Conservation (phyloP, 2,888 invertebrate genomes). For the Mimas tiliae region DNA sequence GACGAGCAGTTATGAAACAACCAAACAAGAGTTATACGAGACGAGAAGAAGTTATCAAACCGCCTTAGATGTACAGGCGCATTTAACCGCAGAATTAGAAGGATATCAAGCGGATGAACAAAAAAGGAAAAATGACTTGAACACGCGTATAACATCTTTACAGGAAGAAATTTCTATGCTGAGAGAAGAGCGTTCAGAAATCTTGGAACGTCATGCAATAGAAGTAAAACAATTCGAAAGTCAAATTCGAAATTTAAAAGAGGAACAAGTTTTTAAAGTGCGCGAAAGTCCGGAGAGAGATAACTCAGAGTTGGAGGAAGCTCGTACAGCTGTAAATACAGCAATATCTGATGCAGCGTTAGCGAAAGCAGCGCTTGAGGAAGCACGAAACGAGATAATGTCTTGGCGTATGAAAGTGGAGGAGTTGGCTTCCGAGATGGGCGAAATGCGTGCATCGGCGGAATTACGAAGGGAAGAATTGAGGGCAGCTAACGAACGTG, state of each 20-base stretch:
- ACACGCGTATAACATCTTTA: conserved; percentile 57
- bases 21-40: conserved; percentile 77
- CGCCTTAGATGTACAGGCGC: conserved; percentile 74
- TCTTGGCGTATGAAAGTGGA: conserved; percentile 70
- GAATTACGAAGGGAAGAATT: conserved; percentile 70
- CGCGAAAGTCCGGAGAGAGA: conserved; percentile 65
- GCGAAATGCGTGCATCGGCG: conserved; percentile 64
- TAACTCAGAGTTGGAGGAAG: conserved; percentile 68
- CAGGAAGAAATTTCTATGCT: conserved; percentile 73
- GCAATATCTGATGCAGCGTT: conserved; percentile 60
- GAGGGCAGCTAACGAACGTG: conserved; percentile 64
- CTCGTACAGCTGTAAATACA: conserved; percentile 53
- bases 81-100: conserved; percentile 73
- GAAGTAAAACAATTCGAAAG: conserved; percentile 65
- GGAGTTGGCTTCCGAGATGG: conserved; percentile 64
- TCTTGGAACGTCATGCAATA: conserved; percentile 58
- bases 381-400: conserved; percentile 57
- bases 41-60: conserved; percentile 72
- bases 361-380: conserved; percentile 63
- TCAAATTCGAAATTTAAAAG: conserved; percentile 66
- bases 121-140: conserved; percentile 58
- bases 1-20: conserved; percentile 63
- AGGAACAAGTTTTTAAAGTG: conserved; percentile 58
- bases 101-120: conserved; percentile 68
- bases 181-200: conserved; percentile 63